A percentile compares a stretch with the other conserved stretches of the same genome.
These are phyloP conservation scores for Caenorhabditis zanzibari DNA, from an alignment of 2,888 invertebrate genomes.

Conservation along the genomic window DNA sequence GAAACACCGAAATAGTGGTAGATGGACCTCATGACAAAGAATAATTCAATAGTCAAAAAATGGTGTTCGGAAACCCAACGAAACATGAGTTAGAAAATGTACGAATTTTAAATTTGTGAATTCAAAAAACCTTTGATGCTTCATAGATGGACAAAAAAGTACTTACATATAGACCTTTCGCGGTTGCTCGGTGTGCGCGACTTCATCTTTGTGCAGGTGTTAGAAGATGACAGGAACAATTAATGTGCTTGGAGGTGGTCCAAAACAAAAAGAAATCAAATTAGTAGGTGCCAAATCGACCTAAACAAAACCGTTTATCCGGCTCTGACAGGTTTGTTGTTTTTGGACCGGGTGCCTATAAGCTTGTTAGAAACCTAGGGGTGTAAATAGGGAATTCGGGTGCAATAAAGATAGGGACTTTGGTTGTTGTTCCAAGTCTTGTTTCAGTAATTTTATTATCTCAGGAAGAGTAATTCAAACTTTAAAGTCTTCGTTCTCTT, in stretches of 20 bases:
- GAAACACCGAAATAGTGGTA: background rate
- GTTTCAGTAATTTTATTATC: no score
- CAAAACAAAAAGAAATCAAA: constrained; percentile 54
- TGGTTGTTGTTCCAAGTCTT: no score
- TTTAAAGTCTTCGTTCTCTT: no score
- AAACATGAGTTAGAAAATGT: constrained; percentile 21
- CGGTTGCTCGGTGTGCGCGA: constrained; percentile 38
- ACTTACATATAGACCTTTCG: constrained; percentile 38
- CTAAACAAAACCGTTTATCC: constrained; percentile 27
- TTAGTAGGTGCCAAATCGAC: constrained; percentile 30
- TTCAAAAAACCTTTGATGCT: constrained; percentile 8
- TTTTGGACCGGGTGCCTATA: background rate
- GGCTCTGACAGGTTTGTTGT: constrained; percentile 1
- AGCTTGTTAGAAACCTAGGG: constrained; percentile 12
- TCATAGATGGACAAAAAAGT: constrained; percentile 26
- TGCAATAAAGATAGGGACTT: no score
- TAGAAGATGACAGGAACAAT: constrained; percentile 28
- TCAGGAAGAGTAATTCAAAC: no score
- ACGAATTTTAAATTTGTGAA: constrained; percentile 53
- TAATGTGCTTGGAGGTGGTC: constrained; percentile 27
- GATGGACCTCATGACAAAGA: background rate
- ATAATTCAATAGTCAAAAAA: constrained; percentile 38
- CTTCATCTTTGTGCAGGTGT: constrained; percentile 56
- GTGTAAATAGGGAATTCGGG: background rate
- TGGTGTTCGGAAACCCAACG: constrained; percentile 31